A percentile compares a stretch with the other conserved stretches of the same genome.
These are phyloP conservation scores for Tauraco erythrolophus DNA, from an alignment of 2,113 vertebrate species.

Conservation along the genomic window DNA sequence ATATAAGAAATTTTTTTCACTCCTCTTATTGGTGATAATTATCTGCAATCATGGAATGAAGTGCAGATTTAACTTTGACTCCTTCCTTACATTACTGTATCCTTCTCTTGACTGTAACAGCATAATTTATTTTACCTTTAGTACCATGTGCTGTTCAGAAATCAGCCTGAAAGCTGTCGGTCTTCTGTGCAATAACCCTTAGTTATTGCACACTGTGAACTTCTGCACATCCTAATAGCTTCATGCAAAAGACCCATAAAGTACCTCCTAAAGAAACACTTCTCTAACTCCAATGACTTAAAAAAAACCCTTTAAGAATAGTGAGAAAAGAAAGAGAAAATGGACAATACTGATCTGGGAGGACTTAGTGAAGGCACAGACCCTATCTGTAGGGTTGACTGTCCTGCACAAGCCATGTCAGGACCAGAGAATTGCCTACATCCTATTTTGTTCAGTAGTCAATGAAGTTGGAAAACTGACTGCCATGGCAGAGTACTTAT, in stretches of 20 bases:
- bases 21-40: not conserved
- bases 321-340: not conserved
- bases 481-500: not conserved
- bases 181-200: not conserved
- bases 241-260: not conserved
- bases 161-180: not conserved
- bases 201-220: not conserved
- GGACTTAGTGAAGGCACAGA: not conserved
- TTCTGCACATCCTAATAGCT: not conserved
- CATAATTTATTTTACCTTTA: not conserved
- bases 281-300: not conserved
- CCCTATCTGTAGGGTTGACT: not conserved
- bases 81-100: not conserved
- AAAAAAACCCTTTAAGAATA: not conserved
- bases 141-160: not conserved
- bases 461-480: not conserved
- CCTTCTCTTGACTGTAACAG: not conserved
- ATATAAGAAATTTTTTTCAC: not conserved
- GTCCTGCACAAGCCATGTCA: accelerated
- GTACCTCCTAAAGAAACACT: not conserved
- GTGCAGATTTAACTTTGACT: not conserved
- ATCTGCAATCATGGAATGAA: not conserved
- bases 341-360: not conserved
- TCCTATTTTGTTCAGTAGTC: not conserved
- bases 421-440: not conserved